These are phyloP conservation scores for Pituophis catenifer DNA, from an alignment of 2,113 vertebrate species.

Conservation along the genomic window DNA sequence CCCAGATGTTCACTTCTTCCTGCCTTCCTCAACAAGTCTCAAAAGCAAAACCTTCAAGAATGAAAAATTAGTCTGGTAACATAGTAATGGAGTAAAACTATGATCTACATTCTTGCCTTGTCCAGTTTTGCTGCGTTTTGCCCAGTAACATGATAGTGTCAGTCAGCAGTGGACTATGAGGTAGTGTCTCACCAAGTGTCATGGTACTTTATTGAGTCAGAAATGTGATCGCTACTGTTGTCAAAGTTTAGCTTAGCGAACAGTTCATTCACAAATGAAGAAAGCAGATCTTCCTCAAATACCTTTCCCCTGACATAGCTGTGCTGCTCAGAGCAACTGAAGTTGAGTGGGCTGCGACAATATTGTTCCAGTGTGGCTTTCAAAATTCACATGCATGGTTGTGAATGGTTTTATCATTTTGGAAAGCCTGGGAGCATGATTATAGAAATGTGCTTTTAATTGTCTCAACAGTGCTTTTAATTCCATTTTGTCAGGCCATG, in stretches of 20 bases:
- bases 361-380: constrained; percentile 39
- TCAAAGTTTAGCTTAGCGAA: constrained; percentile 69
- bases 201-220: constrained; percentile 73
- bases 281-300: constrained; percentile 71
- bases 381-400: not conserved
- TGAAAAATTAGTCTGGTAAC: constrained; percentile 31
- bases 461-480: constrained; percentile 4
- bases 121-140: constrained; percentile 42
- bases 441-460: constrained; percentile 16
- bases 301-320: constrained; percentile 68
- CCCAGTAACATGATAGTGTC: constrained; percentile 65
- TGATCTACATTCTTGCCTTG: not conserved
- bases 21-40: not conserved
- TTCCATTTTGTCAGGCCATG: not conserved
- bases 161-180: constrained; percentile 70
- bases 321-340: constrained; percentile 15
- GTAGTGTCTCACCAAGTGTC: constrained; percentile 75
- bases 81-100: not conserved
- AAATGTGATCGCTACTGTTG: constrained; percentile 77
- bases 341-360: constrained; percentile 31
- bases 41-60: constrained; percentile 28
- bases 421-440: not conserved
- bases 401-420: constrained; percentile 23
- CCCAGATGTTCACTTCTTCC: constrained; percentile 30
- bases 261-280: constrained; percentile 74